A percentile compares a stretch with the other conserved stretches of the same genome.
These are phyloP conservation scores for Aselliscus stoliczkanus DNA, from an alignment of 2,797 vertebrate species.

Conservation along the genomic window DNA sequence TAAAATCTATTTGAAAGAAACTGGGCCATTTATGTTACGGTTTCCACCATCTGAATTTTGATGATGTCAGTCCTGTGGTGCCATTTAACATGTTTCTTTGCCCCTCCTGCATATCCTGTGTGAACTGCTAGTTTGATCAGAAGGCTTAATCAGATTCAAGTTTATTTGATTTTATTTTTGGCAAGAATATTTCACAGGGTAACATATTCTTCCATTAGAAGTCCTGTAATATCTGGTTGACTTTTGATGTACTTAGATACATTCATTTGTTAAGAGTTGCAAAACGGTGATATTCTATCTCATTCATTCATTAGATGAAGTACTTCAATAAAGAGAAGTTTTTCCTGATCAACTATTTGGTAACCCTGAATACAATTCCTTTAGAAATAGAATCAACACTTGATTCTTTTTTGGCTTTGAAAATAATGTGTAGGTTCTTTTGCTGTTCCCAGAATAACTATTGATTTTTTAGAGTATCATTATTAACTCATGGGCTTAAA, in stretches of 20 bases:
- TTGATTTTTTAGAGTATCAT: neutral
- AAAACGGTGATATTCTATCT: neutral
- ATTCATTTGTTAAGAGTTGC: neutral
- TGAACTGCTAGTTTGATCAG: neutral
- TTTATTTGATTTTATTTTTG: neutral
- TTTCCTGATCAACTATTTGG: neutral
- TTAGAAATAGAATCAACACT: constrained; percentile 1
- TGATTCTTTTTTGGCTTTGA: neutral
- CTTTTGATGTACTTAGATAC: neutral
- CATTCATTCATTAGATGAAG: neutral
- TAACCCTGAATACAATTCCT: neutral
- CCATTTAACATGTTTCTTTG: neutral
- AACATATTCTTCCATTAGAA: neutral
- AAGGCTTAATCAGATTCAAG: neutral
- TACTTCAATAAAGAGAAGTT: neutral
- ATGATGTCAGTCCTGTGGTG: neutral
- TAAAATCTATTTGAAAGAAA: neutral
- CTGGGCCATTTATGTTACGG: neutral
- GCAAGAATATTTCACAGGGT: neutral
- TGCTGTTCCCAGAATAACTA: neutral
- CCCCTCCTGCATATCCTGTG: neutral
- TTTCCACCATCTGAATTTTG: neutral
- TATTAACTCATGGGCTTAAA: constrained; percentile 4
- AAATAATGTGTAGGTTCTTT: neutral
- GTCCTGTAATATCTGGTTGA: neutral